Base-by-base conservation (phyloP, 1,140 invertebrate species). In the Drosophila pallidifrons region DNA sequence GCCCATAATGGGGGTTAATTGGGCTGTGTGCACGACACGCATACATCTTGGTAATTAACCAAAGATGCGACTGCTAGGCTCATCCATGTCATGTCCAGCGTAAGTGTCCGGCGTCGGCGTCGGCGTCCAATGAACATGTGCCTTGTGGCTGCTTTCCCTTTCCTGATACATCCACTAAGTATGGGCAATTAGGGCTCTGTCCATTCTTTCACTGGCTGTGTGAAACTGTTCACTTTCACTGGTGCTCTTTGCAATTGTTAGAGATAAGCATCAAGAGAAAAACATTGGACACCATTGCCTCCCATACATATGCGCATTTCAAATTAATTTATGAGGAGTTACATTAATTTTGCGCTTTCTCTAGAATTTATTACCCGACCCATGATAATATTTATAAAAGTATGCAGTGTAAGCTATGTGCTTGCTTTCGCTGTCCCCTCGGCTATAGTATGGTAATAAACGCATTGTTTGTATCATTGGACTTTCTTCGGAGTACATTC, bases 1-100 rank as follows among this genome's bases (percentile, higher is more conserved):
- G 78, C 67, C 81, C 85, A 75, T 92, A 92, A 91, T 92, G 91
- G 91, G 91, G 91, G 91, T 92, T 91, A 92, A 92, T 92, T 92
- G 88, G 91, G 77, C 87, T 86, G 87, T 91, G 91, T 87, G 91
- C 87, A 82, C 91, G 87, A 91, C 91, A 92, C 90, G 91, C 91
- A 92, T 91, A 86, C 83, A 92, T 92, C 91, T 92, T 81, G 79
- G 83, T 92, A 92, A 92, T 92, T 92, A 88, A 79, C 71, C 73
- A 82, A 89, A 89, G 85, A 79, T 67, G 79, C 70, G 52, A 79
- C 59, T 75, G 55, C 65, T 65, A 74, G 79, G 41, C 49, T 55
- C 49, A 46, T 51, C 32, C 35, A 55, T 47, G 58, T 60, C 43
- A 47, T 47, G 51, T 45, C 20, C 60, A 45, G 49, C n/a, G 2